phyloP scores from a whole-genome alignment of 2,797 vertebrate genomes.

The Petrocephalus schoutedeni region DNA sequence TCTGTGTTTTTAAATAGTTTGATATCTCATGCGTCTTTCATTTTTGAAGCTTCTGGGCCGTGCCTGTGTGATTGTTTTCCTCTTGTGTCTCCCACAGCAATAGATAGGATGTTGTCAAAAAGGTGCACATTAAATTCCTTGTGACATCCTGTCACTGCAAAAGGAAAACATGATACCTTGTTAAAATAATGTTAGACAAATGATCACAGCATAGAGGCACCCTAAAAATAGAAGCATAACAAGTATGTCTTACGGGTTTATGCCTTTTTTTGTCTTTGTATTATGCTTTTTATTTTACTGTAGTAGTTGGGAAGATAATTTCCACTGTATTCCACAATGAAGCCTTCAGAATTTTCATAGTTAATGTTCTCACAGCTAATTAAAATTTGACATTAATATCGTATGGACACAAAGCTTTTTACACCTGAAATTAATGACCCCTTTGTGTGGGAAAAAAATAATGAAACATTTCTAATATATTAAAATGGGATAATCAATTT shows the following conservation, averaged over 20 bases:
- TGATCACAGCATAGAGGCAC: neutral
- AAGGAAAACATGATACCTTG: constrained; percentile 16
- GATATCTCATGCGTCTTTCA: neutral
- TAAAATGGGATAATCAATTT: neutral
- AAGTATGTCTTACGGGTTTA: neutral
- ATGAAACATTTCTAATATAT: neutral
- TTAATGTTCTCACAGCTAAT: neutral
- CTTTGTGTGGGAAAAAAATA: neutral
- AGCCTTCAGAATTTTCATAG: neutral
- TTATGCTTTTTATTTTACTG: neutral
- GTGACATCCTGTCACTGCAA: constrained; percentile 19
- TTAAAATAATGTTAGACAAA: constrained; percentile 17
- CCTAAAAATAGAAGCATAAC: neutral
- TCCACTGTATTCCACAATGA: neutral
- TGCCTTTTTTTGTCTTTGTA: neutral
- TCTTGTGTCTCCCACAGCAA: neutral
- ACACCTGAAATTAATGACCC: constrained; percentile 3
- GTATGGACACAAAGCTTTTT: neutral
- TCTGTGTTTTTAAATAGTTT: constrained; percentile 3
- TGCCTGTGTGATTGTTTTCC: neutral
- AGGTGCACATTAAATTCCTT: constrained; percentile 14
- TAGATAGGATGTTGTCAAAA: constrained; percentile 12
- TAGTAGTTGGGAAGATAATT: neutral
- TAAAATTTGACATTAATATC: neutral
- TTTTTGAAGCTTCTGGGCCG: neutral